Percentiles rank a stretch among this genome's conserved stretches.
Conservation (phyloP, 1,140 invertebrate genomes). For the Heliconius nattereri region DNA sequence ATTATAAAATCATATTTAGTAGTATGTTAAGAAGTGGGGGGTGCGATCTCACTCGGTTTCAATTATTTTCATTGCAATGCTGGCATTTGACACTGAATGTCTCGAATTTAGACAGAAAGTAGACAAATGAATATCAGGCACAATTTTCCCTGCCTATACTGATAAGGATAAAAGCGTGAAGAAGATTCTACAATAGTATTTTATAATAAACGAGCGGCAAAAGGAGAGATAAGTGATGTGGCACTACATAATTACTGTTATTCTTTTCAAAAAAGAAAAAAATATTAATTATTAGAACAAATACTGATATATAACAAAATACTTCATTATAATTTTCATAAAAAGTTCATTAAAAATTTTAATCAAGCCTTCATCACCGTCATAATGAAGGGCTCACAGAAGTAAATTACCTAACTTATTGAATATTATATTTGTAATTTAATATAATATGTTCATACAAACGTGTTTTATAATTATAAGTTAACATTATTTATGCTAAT, state of each 20-base stretch:
- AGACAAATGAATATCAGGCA: too few species aligned
- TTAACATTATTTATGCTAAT: neutral
- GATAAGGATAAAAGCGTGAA: too few species aligned
- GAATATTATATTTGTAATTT: slow-evolving; percentile 5
- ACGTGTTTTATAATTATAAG: neutral
- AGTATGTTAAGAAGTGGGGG: too few species aligned
- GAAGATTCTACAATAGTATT: too few species aligned
- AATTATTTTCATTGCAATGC: too few species aligned
- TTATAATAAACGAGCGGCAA: neutral
- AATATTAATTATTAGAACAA: neutral
- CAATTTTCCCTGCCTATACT: too few species aligned
- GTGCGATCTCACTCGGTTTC: too few species aligned
- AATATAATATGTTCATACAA: neutral
- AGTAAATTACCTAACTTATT: neutral
- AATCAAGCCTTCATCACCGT: slow-evolving; percentile 2
- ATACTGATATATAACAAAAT: too few species aligned
- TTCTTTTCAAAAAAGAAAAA: neutral
- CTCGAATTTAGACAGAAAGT: too few species aligned
- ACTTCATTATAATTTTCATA: neutral
- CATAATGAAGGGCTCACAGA: neutral
- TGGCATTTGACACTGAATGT: too few species aligned
- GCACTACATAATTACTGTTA: neutral
- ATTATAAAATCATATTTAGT: too few species aligned
- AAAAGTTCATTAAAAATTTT: slow-evolving; percentile 2
- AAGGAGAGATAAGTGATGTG: neutral